A percentile compares a stretch with the other conserved stretches of the same genome.
These are phyloP conservation scores for Onychomys arenicola DNA, from an alignment of 2,797 vertebrate genomes.

Conservation along the genomic window DNA sequence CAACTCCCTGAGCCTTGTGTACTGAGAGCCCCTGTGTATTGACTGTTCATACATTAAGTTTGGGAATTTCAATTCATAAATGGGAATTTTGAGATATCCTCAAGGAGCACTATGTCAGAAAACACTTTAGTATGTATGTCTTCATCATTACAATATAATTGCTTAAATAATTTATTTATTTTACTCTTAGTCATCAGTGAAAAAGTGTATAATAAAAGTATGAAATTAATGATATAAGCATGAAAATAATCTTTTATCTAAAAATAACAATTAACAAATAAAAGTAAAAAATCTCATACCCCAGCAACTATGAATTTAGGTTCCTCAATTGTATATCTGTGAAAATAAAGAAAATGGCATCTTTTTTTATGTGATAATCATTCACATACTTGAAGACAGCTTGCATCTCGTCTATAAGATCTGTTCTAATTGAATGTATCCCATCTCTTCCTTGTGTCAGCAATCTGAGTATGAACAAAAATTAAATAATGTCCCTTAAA, in stretches of 20 bases:
- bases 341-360: background rate
- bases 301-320: slow-evolving; percentile 14
- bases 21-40: background rate
- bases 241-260: background rate
- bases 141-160: slow-evolving; percentile 9
- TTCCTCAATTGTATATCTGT: background rate
- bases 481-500: background rate
- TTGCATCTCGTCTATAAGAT: background rate
- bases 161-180: background rate
- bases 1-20: background rate
- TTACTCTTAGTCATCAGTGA: background rate
- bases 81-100: slow-evolving; percentile 57
- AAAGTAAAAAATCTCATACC: background rate
- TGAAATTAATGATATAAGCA: background rate
- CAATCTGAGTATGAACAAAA: background rate
- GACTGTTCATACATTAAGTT: background rate
- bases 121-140: background rate
- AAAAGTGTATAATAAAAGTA: background rate
- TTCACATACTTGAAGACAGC: background rate
- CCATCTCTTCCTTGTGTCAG: background rate
- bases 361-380: background rate
- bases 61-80: background rate
- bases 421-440: background rate
- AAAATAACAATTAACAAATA: slow-evolving; percentile 22
- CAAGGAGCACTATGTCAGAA: slow-evolving; percentile 60